Conservation (phyloP, 2,113 vertebrate genomes). For the Brachypodius melanocephalos region DNA sequence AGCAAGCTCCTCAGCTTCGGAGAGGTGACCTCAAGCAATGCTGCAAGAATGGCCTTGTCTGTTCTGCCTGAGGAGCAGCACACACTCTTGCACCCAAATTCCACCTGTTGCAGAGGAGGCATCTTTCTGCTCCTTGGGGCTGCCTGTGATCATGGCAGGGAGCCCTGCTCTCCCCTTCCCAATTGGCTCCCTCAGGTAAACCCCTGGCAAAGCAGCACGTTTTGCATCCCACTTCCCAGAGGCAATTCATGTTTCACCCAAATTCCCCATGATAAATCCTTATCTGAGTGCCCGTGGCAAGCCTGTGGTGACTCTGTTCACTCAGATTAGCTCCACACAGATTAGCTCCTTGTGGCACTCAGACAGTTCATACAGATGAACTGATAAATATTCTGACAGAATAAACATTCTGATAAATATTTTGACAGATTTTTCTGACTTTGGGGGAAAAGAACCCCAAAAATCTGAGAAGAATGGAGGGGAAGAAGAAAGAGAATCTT, state of each 20-base stretch:
- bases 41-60: neutral
- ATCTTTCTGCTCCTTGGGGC: neutral
- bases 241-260: conserved; percentile 38
- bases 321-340: conserved; percentile 55
- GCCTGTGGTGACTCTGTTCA: conserved; percentile 49
- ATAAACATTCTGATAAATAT: too few species aligned
- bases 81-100: neutral
- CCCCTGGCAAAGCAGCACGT: neutral
- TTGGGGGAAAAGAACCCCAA: neutral
- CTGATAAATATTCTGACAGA: conserved; percentile 68
- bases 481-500: neutral
- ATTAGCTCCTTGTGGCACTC: conserved; percentile 59
- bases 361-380: conserved; percentile 55
- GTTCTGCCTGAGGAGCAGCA: fast-evolving
- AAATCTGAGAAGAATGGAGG: neutral
- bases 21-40: neutral
- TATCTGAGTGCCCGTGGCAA: conserved; percentile 54
- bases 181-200: neutral
- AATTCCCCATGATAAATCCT: conserved; percentile 58
- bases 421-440: conserved; percentile 67
- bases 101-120: neutral
- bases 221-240: conserved; percentile 13
- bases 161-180: neutral
- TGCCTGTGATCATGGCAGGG: neutral
- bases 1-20: neutral